Conservation (phyloP, 2,797 vertebrate species). For the Argentina silus region DNA sequence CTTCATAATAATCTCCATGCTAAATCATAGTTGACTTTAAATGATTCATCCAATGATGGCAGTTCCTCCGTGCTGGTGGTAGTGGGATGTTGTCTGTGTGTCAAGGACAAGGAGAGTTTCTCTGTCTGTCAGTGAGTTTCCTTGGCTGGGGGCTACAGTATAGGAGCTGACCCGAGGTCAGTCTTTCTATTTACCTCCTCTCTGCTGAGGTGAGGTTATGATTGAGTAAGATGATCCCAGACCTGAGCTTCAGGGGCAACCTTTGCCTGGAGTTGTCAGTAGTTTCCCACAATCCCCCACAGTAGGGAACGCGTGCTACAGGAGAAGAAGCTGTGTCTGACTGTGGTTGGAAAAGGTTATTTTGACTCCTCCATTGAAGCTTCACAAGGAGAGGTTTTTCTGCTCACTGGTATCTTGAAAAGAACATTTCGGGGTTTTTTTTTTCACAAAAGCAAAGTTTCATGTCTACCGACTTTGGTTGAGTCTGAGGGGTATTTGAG, state of each 20-base stretch:
- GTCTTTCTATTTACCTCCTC: conserved; percentile 21
- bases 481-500: too few relatives aligned
- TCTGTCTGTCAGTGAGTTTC: background rate
- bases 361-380: conserved; percentile 20
- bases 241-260: background rate
- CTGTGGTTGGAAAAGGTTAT: conserved; percentile 17
- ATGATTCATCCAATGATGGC: too few relatives aligned
- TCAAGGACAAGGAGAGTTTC: too few relatives aligned
- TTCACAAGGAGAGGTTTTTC: background rate
- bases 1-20: too few relatives aligned
- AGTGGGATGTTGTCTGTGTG: too few relatives aligned
- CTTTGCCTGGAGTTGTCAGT: background rate
- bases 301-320: conserved; percentile 19
- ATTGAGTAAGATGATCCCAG: conserved; percentile 5
- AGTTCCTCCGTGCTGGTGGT: too few relatives aligned
- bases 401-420: background rate
- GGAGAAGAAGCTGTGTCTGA: conserved; percentile 17
- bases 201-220: conserved; percentile 7
- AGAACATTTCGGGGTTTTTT: background rate
- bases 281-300: conserved; percentile 20
- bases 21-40: too few relatives aligned
- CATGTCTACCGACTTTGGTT: too few relatives aligned
- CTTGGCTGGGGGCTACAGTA: background rate
- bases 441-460: background rate
- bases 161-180: conserved; percentile 7